Evolutionary conservation across 2,888 invertebrate species (phyloP), one percentile per base, ranked within the genome.

Genomic region (Xestia rhomboidea): DNA sequence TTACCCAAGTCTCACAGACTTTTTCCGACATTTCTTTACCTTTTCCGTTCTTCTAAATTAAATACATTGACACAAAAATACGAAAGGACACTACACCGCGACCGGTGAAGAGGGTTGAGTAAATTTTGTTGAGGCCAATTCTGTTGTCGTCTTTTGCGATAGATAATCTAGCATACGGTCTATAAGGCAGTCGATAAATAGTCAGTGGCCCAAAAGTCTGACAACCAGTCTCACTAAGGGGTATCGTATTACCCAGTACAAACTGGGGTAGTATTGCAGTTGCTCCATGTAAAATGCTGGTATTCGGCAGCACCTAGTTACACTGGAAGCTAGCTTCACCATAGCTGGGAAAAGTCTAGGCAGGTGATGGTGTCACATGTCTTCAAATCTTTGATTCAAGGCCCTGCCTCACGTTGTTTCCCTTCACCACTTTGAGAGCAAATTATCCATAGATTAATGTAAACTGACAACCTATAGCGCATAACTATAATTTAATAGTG

Each of bases 401-500:
- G 6, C 11, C 34, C 13, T 7, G 2, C 13, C 13, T 63, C 24
- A 11, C 11, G 24, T 13, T 11, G 1, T 34, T 34, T 34, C n/a
- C 18, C 18, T 30, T 60, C 8, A 30, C 11, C 34, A 24, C 24
- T 63, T 24, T 13, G 13, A 24, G 13, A 63, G 38, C 2, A 15
- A 15, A 73, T 13, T 15, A 4, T 1, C 2, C 15, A n/a, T 57
- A n/a, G 46, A 79, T 27, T 13, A 49, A 80, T n/a, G 0, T 21
- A 27, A 64, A 64, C 49, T 30, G n/a, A 30, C 38, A 51, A 8
- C 15, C 6, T 15, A n/a, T 46, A 66, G 11, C 46, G 38, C 54
- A n/a, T 66, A 71, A 81, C n/a, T n/a, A 69, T 84, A 72, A 83
- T 78, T 15, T 70, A 62, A 85, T 69, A 70, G 68, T 67, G 72